Base-by-base conservation (phyloP, 2,888 invertebrate species). In the Oligia fasciuncula region DNA sequence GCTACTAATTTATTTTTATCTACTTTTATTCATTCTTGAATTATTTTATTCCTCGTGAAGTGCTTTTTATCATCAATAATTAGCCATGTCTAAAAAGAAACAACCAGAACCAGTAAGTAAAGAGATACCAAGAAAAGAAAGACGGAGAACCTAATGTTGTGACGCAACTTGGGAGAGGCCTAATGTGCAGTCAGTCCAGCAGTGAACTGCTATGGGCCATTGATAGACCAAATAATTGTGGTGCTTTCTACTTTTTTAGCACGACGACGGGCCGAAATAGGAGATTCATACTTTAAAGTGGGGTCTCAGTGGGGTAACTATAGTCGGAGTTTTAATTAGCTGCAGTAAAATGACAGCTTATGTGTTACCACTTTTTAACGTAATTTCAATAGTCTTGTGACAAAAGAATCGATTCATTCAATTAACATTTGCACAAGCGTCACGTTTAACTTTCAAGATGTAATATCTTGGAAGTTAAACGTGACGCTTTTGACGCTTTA, bases 31-130 rank as follows among this genome's bases (percentile, higher is more conserved):
- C 0, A 19, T 81, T 65, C 76, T 19, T 6, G 13, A 5, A 69
- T 49, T 54, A 60, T 76, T 76, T 76, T 65, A 46, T 51, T 23
- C 1, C 8, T 65, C 2, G n/a, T 5, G 17, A 23, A 60, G 69
- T 62, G 29, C n/a, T 62, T 62, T 76, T 13, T 2, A 66, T 57
- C 11, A 74, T 60, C 19, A 29, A 54, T 54, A 29, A 54, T 54
- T 11, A 23, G 11, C 57, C 6, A 75, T 78, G 78, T 77, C 82
- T 65, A 83, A 66, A 75, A 77, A 75, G n/a, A 71, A 68, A 62
- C 69, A 66, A 75, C 14, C 68, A 17, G 71, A 78, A 72, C 78
- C 71, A 14, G 83, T 83, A 83, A 83, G 83, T 83, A 75, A n/a
- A 49, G 14, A 40, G 2, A 14, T 17, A n/a, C 51, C 35, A 11